These are phyloP conservation scores for Rhopalosiphum padi DNA, from an alignment of 1,140 invertebrate genomes.

Conservation along the genomic window DNA sequence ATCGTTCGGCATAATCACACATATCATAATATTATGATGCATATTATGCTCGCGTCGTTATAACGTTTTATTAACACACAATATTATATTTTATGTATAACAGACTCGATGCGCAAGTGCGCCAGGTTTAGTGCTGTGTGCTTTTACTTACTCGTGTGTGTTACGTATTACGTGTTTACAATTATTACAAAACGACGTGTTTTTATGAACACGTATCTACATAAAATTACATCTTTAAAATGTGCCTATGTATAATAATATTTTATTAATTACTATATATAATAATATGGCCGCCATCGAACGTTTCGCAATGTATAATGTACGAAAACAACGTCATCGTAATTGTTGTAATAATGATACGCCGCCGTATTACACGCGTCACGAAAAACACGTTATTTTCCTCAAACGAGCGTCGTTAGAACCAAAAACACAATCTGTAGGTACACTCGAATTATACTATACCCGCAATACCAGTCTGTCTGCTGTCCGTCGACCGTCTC, in stretches of 20 bases:
- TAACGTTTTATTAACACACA: too few relatives aligned
- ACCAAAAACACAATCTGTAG: neutral
- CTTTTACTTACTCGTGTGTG: too few relatives aligned
- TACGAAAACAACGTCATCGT: neutral
- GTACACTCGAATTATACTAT: neutral
- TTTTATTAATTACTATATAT: neutral
- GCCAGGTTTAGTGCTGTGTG: too few relatives aligned
- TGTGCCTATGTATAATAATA: neutral
- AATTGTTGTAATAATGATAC: neutral
- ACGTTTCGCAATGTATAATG: neutral
- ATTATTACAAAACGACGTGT: neutral
- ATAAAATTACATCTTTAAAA: neutral
- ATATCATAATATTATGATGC: too few relatives aligned
- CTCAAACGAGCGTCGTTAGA: neutral
- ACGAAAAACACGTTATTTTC: neutral
- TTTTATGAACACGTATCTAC: neutral
- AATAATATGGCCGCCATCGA: neutral
- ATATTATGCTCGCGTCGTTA: too few relatives aligned
- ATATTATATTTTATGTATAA: too few relatives aligned
- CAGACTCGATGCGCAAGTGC: too few relatives aligned
- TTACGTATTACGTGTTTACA: neutral
- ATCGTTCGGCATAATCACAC: too few relatives aligned
- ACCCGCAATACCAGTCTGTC: neutral
- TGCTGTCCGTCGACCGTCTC: neutral
- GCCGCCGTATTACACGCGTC: neutral